A percentile compares a stretch with the other conserved stretches of the same genome.
Conservation (phyloP, 2,113 vertebrate species). For the Alaudala cheleensis region DNA sequence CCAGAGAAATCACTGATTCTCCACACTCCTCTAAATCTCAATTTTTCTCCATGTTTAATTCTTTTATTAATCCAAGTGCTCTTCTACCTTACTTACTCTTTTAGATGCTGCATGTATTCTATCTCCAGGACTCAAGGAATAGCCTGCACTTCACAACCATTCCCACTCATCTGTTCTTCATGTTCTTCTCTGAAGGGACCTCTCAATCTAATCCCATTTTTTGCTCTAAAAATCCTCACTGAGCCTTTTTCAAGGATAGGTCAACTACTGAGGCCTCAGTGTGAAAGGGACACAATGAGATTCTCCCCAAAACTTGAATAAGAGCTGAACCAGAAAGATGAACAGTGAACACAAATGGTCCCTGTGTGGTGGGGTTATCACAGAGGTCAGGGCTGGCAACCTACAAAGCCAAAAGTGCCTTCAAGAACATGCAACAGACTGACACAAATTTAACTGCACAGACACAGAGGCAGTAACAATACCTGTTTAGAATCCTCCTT, state of each 20-base stretch:
- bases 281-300: not conserved
- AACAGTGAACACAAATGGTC: not conserved
- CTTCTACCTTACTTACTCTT: not conserved
- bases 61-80: not conserved
- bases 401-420: not conserved
- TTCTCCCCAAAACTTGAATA: not conserved
- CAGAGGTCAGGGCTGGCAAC: not conserved
- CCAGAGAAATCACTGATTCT: not conserved
- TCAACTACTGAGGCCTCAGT: not conserved
- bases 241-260: not conserved
- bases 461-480: not conserved
- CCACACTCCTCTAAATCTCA: not conserved
- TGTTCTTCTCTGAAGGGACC: not conserved
- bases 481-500: constrained; percentile 81
- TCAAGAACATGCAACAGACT: not conserved
- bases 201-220: not conserved
- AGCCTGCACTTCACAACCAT: not conserved
- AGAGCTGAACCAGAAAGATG: not conserved
- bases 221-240: not conserved
- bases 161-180: not conserved
- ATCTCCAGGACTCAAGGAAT: not conserved
- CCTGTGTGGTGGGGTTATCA: accelerated
- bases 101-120: not conserved
- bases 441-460: not conserved
- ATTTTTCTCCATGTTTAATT: not conserved